A percentile compares a stretch with the other conserved stretches of the same genome.
These are phyloP conservation scores for Vanessa tameamea DNA, from an alignment of 1,140 invertebrate species.

Conservation along the genomic window DNA sequence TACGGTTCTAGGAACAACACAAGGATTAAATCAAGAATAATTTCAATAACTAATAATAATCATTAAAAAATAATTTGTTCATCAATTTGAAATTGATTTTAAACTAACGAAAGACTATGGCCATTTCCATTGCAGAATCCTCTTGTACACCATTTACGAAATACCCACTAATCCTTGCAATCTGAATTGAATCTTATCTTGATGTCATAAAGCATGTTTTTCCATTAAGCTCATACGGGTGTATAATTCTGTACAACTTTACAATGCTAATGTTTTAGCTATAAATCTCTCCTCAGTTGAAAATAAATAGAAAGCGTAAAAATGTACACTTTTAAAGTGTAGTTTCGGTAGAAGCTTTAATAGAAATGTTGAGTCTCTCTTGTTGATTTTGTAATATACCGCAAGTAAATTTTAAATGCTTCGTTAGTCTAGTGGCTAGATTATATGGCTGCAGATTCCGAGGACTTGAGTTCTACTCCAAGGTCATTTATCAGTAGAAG, in stretches of 20 bases:
- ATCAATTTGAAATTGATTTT: conserved; percentile 45
- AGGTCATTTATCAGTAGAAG: too few relatives aligned
- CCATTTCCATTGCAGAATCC: conserved; percentile 37
- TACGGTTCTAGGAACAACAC: background rate
- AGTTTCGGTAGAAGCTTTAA: conserved; percentile 21
- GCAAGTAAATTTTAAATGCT: background rate
- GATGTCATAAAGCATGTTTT: conserved; percentile 12
- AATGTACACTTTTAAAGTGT: conserved; percentile 25
- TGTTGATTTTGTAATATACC: conserved; percentile 9
- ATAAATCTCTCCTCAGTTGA: conserved; percentile 45
- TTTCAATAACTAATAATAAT: background rate
- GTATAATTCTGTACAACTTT: conserved; percentile 37
- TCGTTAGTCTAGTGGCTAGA: too few relatives aligned
- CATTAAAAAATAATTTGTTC: conserved; percentile 41
- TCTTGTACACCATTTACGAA: conserved; percentile 43
- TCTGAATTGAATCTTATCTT: conserved; percentile 25
- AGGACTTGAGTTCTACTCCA: too few relatives aligned
- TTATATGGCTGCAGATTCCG: too few relatives aligned
- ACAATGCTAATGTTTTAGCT: conserved; percentile 46
- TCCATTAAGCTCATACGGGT: background rate
- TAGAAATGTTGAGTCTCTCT: conserved; percentile 8
- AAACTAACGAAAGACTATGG: conserved; percentile 39
- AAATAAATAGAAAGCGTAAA: conserved; percentile 33
- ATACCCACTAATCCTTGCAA: conserved; percentile 27
- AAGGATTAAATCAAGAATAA: background rate